Base-by-base conservation (phyloP, 2,797 vertebrate species). In the Margarornis squamiger region DNA sequence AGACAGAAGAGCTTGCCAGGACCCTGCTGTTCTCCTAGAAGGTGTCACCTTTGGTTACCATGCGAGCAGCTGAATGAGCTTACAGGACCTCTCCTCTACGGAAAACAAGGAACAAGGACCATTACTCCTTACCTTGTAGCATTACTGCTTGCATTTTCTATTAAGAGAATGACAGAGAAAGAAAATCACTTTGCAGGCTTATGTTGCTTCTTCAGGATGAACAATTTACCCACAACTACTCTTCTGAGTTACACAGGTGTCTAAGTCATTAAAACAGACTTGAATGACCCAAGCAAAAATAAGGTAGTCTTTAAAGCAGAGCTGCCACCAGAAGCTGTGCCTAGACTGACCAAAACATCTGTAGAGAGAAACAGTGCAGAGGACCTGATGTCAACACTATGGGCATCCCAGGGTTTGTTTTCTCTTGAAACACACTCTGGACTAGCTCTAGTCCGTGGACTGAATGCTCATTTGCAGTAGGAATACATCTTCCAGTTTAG, bases 391-490 rank as follows among this genome's bases (percentile, higher is more conserved):
- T 58, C 55, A 88, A 81, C 51, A n/a, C 71, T 48, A 48, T 3
- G 14, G 12, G 29, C 39, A 82, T 41, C 59, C 46, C 5, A 19
- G 70, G 34, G 62, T 55, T 86, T 3, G 1, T 51, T 88, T 61
- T 54, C 36, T 32, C 58, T 72, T 72, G 58, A 93, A 70, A 66
- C 20, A 43, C 0, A 1, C 32, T 38, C 71, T 84, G 55, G 62
- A 75, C 29, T 34, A 68, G 23, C 49, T 75, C 80, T 84, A 71
- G 58, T 59, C 70, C 48, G 45, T n/a, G 39, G 41, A 65, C 73
- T 70, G 55, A 92, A 71, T 59, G 90, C 51, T 94, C 80, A 90
- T 95, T 88, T 94, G 88, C 90, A 94, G 92, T 85, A 92, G 70
- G 70, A 93, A 84, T 55, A 76, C 71, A 95, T 81, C 86, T 95